These are phyloP conservation scores for Pimpla rufipes DNA, from an alignment of 2,888 invertebrate species.

Conservation along the genomic window DNA sequence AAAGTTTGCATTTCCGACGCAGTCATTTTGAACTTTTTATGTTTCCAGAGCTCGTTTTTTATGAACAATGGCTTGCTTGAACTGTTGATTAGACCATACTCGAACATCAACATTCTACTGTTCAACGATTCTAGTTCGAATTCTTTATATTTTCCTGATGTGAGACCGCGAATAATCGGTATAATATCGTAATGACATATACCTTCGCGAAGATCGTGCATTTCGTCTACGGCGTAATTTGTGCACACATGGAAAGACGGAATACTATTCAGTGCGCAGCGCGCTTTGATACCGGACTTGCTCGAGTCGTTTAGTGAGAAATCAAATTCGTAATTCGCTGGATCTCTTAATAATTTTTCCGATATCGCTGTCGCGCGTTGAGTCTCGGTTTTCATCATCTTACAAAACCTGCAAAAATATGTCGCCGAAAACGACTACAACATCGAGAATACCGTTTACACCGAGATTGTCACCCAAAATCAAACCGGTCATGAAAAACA, in stretches of 20 bases:
- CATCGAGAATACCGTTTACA: slow-evolving; percentile 71
- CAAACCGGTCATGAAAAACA: slow-evolving; percentile 40
- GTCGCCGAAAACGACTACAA: slow-evolving; percentile 70
- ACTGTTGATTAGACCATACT: slow-evolving; percentile 59
- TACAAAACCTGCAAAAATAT: slow-evolving; percentile 70
- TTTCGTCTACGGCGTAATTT: slow-evolving; percentile 49
- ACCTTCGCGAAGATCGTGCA: slow-evolving; percentile 54
- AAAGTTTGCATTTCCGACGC: slow-evolving; percentile 71
- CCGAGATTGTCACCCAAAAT: slow-evolving; percentile 74
- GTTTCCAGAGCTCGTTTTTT: slow-evolving; percentile 58
- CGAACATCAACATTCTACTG: slow-evolving; percentile 64
- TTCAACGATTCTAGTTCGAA: slow-evolving; percentile 67
- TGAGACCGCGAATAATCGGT: slow-evolving; percentile 44
- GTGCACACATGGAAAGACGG: slow-evolving; percentile 38
- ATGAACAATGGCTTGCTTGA: slow-evolving; percentile 67
- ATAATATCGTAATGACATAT: slow-evolving; percentile 52
- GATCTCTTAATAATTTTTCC: slow-evolving; percentile 28
- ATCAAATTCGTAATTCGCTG: slow-evolving; percentile 44
- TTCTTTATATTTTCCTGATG: slow-evolving; percentile 50
- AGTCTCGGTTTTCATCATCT: slow-evolving; percentile 29
- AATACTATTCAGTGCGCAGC: slow-evolving; percentile 37
- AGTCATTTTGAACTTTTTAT: slow-evolving; percentile 70
- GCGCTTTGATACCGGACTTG: slow-evolving; percentile 49
- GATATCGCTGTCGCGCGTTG: slow-evolving; percentile 33
- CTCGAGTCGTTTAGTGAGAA: slow-evolving; percentile 38